Evolutionary conservation across 1,140 invertebrate genomes (phyloP).

Genomic region (Dolichoris vasculosae): DNA sequence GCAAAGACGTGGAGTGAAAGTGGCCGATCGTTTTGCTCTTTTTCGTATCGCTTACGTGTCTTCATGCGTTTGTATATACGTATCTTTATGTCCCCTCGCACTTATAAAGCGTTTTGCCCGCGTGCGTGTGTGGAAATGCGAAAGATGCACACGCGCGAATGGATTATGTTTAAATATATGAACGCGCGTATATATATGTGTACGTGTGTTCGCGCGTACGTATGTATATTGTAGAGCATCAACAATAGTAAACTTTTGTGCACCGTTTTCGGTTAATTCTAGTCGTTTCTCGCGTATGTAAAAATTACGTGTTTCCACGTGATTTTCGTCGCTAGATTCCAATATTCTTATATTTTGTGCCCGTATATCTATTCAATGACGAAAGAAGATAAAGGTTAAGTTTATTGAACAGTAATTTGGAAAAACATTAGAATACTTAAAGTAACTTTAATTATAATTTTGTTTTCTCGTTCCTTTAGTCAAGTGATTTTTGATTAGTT

Average conservation of each 20-base stretch:
- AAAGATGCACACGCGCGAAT: not conserved
- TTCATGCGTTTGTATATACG: not conserved
- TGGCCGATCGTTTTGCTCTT: conserved; percentile 12
- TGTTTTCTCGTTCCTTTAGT: no score
- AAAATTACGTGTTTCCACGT: not conserved
- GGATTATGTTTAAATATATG: not conserved
- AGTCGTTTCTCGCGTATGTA: not conserved
- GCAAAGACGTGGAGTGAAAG: conserved; percentile 16
- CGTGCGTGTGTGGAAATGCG: not conserved
- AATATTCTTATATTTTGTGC: not conserved
- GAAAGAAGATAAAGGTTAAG: conserved; percentile 28
- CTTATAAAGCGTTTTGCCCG: not conserved
- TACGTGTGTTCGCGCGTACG: not conserved
- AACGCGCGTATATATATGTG: not conserved
- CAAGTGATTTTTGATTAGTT: not conserved
- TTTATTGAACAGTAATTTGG: not conserved
- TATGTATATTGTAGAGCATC: not conserved
- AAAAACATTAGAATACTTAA: not conserved
- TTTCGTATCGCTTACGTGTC: not conserved
- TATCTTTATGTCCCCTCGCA: not conserved
- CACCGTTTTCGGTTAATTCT: not conserved
- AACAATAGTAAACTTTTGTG: not conserved
- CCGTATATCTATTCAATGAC: not conserved
- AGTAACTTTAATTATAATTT: no score
- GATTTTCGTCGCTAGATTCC: not conserved